A percentile compares a stretch with the other conserved stretches of the same genome.
These are phyloP conservation scores for Pollachius pollachius DNA, from an alignment of 2,113 vertebrate species.

Conservation along the genomic window DNA sequence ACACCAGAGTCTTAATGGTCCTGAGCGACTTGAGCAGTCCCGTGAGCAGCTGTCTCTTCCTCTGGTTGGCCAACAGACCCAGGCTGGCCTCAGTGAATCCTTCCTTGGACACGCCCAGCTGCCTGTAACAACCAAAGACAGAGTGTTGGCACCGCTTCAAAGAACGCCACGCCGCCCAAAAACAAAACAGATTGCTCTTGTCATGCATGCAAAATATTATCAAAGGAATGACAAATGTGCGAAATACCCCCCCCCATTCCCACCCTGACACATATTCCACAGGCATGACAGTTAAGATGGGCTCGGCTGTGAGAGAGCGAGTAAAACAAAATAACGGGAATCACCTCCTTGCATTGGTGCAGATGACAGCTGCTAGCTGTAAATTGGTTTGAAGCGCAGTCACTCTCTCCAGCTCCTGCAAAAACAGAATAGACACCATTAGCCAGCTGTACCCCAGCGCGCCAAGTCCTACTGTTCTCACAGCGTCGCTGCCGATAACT, in stretches of 20 bases:
- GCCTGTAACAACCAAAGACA: conserved; percentile 65
- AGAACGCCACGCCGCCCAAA: too few species aligned
- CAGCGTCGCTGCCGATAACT: too few species aligned
- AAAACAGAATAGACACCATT: conserved; percentile 3
- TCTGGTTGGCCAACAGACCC: conserved; percentile 94
- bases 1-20: conserved; percentile 98
- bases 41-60: conserved; percentile 89
- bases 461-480: too few species aligned
- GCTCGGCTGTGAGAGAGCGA: background rate
- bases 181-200: background rate
- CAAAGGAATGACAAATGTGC: background rate
- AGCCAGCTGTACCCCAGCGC: background rate
- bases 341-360: conserved; percentile 95
- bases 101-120: conserved; percentile 88
- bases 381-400: conserved; percentile 90
- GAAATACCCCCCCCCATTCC: background rate
- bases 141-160: too few species aligned
- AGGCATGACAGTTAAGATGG: background rate
- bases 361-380: conserved; percentile 93
- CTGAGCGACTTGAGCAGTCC: conserved; percentile 93
- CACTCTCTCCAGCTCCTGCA: conserved; percentile 94
- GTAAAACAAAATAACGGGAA: background rate
- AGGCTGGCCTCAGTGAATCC: conserved; percentile 96
- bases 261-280: background rate
- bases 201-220: background rate